Evolutionary conservation across 2,888 invertebrate species (phyloP).

Genomic region (Neoitamus cyanurus): DNA sequence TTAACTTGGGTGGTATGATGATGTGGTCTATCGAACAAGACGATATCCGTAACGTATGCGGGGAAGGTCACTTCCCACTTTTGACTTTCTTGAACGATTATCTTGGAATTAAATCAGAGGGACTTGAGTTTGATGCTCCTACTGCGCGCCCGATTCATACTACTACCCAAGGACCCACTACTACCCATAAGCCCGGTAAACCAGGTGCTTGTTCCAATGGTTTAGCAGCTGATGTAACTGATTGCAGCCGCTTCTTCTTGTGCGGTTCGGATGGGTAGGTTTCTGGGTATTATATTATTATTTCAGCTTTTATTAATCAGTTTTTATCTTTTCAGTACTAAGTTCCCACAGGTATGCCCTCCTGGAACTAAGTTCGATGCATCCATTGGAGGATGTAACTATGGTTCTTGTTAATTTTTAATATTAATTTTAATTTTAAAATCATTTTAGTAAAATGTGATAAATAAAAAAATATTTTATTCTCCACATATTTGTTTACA

Average conservation of each 20-base stretch:
- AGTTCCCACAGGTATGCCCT: neutral
- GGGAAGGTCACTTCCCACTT: conserved; percentile 19
- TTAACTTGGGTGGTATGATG: conserved; percentile 70
- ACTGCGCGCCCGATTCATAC: neutral
- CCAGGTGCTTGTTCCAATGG: neutral
- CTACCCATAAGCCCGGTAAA: neutral
- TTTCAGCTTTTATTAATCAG: neutral
- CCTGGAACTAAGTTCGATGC: neutral
- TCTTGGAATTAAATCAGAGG: neutral
- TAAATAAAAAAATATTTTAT: neutral
- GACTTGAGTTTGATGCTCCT: neutral
- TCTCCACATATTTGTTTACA: no score
- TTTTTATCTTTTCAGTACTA: neutral
- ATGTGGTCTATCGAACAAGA: conserved; percentile 73
- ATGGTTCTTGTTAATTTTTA: neutral
- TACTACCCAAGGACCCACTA: neutral
- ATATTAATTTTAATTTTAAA: neutral
- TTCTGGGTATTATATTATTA: neutral
- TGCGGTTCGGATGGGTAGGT: neutral
- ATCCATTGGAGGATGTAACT: neutral
- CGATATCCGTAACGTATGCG: conserved; percentile 60
- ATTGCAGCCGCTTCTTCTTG: neutral
- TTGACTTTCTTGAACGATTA: conserved; percentile 11
- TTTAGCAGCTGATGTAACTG: neutral
- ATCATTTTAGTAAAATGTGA: neutral